Conservation (phyloP, 2,113 vertebrate genomes). For the Planiliza haematocheilus region DNA sequence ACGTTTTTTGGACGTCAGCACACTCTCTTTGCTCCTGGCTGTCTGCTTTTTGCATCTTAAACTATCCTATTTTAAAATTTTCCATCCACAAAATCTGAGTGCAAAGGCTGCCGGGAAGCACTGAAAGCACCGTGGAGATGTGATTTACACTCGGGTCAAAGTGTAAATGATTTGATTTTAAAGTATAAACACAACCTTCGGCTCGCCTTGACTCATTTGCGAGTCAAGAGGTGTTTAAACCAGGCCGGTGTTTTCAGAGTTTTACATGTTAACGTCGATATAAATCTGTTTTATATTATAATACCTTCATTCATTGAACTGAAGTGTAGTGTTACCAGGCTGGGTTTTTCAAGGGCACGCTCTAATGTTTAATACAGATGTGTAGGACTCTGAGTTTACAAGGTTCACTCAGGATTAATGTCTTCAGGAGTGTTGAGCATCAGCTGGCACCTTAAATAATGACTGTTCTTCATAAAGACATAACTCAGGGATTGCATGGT, state of each 20-base stretch:
- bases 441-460: background rate
- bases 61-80: conserved; percentile 6
- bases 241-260: background rate
- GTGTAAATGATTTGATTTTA: conserved; percentile 10
- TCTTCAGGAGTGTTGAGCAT: background rate
- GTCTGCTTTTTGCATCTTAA: conserved; percentile 19
- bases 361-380: conserved; percentile 36
- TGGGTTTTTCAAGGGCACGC: background rate
- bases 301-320: conserved; percentile 7
- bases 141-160: conserved; percentile 23
- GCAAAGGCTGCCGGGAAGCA: background rate
- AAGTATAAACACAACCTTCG: conserved; percentile 34
- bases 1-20: background rate
- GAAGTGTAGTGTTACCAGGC: conserved; percentile 7
- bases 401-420: background rate
- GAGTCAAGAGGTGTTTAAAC: background rate
- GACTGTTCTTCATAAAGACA: background rate
- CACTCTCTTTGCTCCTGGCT: background rate
- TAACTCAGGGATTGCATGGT: too few relatives aligned
- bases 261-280: conserved; percentile 2
- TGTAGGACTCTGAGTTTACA: background rate
- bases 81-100: background rate
- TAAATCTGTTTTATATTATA: conserved; percentile 30
- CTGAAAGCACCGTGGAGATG: conserved; percentile 10
- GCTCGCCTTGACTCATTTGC: conserved; percentile 9